Conservation (phyloP, 2,888 invertebrate species). For the Patella depressa region DNA sequence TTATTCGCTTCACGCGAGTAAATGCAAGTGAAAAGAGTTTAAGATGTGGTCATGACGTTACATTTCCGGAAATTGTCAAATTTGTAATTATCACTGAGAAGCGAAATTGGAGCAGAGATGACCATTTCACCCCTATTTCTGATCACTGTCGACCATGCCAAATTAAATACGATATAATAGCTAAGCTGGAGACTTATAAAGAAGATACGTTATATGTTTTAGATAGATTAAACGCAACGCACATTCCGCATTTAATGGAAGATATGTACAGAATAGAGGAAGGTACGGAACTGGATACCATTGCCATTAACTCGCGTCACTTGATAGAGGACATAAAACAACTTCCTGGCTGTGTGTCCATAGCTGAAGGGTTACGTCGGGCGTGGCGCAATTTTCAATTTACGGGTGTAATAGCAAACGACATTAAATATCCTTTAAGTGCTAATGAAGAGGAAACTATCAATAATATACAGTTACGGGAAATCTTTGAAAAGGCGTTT, state of each 20-base stretch:
- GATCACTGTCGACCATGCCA: not conserved
- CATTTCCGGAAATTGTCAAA: constrained; percentile 6
- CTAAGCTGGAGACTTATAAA: not conserved
- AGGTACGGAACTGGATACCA: not conserved
- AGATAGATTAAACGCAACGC: not conserved
- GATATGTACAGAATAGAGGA: not conserved
- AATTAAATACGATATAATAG: not conserved
- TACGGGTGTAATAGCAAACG: not conserved
- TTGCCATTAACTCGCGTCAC: not conserved
- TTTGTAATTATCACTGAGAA: not conserved
- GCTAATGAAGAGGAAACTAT: not conserved
- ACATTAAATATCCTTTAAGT: not conserved
- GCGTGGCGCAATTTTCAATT: constrained; percentile 4
- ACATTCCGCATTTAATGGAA: too few species aligned
- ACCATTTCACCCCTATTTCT: not conserved
- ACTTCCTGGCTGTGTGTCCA: not conserved
- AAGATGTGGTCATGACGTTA: not conserved
- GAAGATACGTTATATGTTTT: not conserved
- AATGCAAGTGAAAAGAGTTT: not conserved
- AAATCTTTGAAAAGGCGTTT: not conserved
- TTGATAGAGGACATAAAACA: too few species aligned
- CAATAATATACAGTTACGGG: not conserved
- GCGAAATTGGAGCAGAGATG: not conserved
- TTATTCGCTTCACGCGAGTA: not conserved
- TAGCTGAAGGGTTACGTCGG: not conserved